Percentiles rank a stretch among this genome's conserved stretches.
Conservation (phyloP, 2,797 vertebrate species). For the Pseudocheirus occidentalis region DNA sequence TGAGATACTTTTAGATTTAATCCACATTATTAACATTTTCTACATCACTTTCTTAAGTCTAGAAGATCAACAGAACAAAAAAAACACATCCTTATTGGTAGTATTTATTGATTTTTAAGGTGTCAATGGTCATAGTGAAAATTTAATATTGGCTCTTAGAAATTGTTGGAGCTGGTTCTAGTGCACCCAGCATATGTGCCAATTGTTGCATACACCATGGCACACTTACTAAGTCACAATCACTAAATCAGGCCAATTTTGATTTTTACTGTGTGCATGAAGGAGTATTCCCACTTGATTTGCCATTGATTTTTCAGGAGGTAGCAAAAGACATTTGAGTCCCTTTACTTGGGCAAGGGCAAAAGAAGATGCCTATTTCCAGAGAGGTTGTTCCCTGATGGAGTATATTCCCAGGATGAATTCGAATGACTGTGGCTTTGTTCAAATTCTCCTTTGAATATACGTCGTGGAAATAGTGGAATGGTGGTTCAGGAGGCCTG, state of each 20-base stretch:
- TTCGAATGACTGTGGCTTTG: not conserved
- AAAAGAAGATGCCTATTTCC: constrained; percentile 23
- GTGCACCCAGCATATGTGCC: not conserved
- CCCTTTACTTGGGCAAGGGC: constrained; percentile 27
- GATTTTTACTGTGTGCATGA: constrained; percentile 6
- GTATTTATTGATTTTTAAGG: not conserved
- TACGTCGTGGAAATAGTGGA: not conserved
- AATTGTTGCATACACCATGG: constrained; percentile 10
- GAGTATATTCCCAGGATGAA: constrained; percentile 26
- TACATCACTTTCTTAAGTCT: not conserved
- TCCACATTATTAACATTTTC: not conserved
- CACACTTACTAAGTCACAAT: not conserved
- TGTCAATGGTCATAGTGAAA: not conserved
- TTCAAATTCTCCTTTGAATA: not conserved
- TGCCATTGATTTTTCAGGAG: constrained; percentile 52
- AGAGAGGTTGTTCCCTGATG: not conserved
- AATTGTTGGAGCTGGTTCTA: not conserved
- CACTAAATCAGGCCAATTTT: not conserved
- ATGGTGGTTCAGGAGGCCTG: not conserved
- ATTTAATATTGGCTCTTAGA: not conserved
- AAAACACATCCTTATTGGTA: not conserved
- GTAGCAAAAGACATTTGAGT: constrained; percentile 9
- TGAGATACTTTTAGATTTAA: not conserved
- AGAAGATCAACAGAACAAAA: not conserved
- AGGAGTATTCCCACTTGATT: constrained; percentile 58